Base-by-base conservation (phyloP, 2,888 invertebrate species). In the Phengaris alcon region DNA sequence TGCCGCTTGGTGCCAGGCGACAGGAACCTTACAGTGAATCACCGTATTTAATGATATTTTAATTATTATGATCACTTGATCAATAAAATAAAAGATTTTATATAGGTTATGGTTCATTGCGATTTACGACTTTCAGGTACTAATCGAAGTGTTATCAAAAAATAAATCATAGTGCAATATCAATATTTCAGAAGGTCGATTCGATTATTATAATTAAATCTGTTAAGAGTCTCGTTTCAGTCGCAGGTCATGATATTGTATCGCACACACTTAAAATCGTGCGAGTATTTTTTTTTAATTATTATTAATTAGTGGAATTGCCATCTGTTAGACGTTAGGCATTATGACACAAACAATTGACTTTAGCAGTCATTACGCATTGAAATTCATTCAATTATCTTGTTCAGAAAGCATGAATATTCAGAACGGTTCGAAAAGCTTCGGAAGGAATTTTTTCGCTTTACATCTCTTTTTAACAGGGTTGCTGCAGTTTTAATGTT, bases 51-150 rank as follows among this genome's bases (percentile, higher is more conserved):
- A 72, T 52, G 72, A 54, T 72, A 72, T 54, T 72, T 72, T 72
- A 72, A 72, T 72, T 72, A 52, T 54, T 13, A 44, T 35, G 72
- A 72, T 52, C 72, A 52, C 51, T 22, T 72, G 72, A 72, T 72
- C 22, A 54, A 72, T 72, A 35, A 22, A 52, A 15, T 35, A 22
- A 72, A 35, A 70, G 12, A 69, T n/a, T 68, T 44, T 13, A 44
- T 68, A 13, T 44, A 15, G 48, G 44, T 69, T 69, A 69, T 69
- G 5, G 12, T 48, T 70, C 51, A 5, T 70, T 51, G 5, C 51
- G 22, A 51, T 51, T 70, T 1, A 64, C 12, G 10, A 22, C 6
- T 35, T 48, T 8, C 48, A 48, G 48, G 6, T 6, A 48, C 8
- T 7, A 48, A 8, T 6, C 6, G 48, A 8, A 48, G 6, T 48